Evolutionary conservation across 1,140 invertebrate species (phyloP).

Genomic region (Drosophila equinoxialis): DNA sequence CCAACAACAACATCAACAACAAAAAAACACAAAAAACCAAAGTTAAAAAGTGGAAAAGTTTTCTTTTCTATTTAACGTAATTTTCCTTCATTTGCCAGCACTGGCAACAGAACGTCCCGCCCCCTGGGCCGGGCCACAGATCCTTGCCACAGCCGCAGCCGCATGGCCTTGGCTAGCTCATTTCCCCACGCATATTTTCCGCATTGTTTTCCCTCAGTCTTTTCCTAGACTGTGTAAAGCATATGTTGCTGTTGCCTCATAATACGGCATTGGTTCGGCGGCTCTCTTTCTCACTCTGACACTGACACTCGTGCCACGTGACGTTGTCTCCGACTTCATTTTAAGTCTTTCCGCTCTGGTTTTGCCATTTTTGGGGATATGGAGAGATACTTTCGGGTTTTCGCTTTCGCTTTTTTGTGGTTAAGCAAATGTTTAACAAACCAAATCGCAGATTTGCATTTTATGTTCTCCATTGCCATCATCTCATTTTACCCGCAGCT

Average conservation of each 20-base stretch:
- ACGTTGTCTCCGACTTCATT: conserved; percentile 48
- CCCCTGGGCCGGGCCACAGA: neutral
- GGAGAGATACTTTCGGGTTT: conserved; percentile 34
- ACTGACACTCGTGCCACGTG: conserved; percentile 40
- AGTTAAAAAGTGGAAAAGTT: conserved; percentile 81
- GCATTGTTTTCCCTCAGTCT: conserved; percentile 26
- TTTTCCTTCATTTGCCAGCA: conserved; percentile 74
- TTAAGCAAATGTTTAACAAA: conserved; percentile 81
- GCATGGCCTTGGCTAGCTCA: conserved; percentile 50
- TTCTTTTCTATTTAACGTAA: conserved; percentile 82
- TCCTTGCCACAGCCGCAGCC: neutral
- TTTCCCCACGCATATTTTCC: conserved; percentile 54
- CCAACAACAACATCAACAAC: conserved; percentile 18
- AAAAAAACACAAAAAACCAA: conserved; percentile 20
- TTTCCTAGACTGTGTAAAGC: conserved; percentile 46
- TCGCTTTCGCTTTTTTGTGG: conserved; percentile 67
- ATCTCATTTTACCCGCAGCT: conserved; percentile 13
- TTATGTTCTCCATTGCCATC: conserved; percentile 50
- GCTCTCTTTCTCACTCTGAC: conserved; percentile 43
- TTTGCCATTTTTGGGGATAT: neutral
- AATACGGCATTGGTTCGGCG: conserved; percentile 5
- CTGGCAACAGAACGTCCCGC: too few species aligned
- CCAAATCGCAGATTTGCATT: conserved; percentile 80
- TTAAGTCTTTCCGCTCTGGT: conserved; percentile 47
- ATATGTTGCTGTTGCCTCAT: conserved; percentile 74